Evolutionary conservation across 2,797 vertebrate genomes (phyloP).

Genomic region (Apodemus agrarius): DNA sequence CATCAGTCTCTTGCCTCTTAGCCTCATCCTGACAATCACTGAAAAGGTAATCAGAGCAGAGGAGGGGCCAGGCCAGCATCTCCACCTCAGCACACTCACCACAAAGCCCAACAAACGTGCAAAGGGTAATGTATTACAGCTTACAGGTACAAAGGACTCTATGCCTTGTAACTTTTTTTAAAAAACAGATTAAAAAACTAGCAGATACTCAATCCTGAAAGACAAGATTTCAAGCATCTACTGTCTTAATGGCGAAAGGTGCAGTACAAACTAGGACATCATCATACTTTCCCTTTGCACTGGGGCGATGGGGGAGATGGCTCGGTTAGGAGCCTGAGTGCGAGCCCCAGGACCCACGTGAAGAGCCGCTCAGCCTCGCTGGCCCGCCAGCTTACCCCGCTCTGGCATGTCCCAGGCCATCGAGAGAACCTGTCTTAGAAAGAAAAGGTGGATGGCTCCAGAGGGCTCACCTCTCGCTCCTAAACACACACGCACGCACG

Average conservation of each 20-base stretch:
- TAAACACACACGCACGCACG: too few species aligned
- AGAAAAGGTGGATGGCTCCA: background rate
- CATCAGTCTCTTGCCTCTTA: conserved; percentile 2
- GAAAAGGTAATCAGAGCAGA: background rate
- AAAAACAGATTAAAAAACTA: conserved; percentile 52
- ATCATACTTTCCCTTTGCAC: background rate
- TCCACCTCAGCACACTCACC: background rate
- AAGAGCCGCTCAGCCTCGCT: background rate
- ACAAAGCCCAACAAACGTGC: background rate
- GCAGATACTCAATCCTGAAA: conserved; percentile 41
- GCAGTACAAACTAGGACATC: background rate
- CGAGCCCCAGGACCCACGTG: background rate
- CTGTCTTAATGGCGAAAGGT: conserved; percentile 24
- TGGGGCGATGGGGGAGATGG: background rate
- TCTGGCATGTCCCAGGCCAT: background rate
- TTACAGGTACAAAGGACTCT: conserved; percentile 6
- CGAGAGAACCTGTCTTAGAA: background rate
- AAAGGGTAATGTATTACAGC: conserved; percentile 37
- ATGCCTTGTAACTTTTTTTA: background rate
- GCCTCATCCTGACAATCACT: background rate
- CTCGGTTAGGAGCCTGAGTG: background rate
- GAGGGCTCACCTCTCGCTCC: background rate
- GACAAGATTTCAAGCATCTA: conserved; percentile 8
- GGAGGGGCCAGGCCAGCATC: background rate
- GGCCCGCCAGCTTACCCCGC: background rate